A percentile compares a stretch with the other conserved stretches of the same genome.
These are phyloP conservation scores for Cistogaster globosa DNA, from an alignment of 2,888 invertebrate genomes.

Conservation along the genomic window DNA sequence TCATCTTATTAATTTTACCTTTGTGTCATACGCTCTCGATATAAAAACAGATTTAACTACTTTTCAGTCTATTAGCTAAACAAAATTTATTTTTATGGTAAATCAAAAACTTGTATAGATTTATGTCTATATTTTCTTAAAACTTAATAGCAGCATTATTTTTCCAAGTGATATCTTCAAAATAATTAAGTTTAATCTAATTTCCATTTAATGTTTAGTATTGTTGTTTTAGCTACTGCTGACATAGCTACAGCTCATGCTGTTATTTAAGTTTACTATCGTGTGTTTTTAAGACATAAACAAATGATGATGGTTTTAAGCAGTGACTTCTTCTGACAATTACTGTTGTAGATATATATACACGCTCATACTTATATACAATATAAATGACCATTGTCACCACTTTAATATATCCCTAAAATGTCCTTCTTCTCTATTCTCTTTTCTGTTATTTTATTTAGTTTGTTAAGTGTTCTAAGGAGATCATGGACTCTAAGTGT, in stretches of 20 bases:
- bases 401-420: constrained; percentile 63
- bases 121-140: not conserved
- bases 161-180: not conserved
- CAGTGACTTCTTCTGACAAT: constrained; percentile 41
- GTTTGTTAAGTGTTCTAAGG: not conserved
- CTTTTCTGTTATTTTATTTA: not conserved
- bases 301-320: constrained; percentile 67
- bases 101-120: not conserved
- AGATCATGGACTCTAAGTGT: not conserved
- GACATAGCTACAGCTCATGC: constrained; percentile 15
- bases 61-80: not conserved
- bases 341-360: not conserved
- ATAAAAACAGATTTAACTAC: not conserved
- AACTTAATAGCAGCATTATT: not conserved
- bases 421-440: constrained; percentile 23
- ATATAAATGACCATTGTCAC: constrained; percentile 69
- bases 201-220: not conserved
- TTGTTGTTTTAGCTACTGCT: not conserved
- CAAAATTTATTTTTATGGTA: constrained; percentile 7
- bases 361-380: not conserved
- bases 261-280: constrained; percentile 59
- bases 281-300: constrained; percentile 56
- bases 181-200: constrained; percentile 36
- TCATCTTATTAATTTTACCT: too few species aligned
- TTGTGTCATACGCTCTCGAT: not conserved